Evolutionary conservation across 2,888 invertebrate genomes (phyloP), one percentile per base, ranked within the genome.

Genomic region (Hecatera dysodea): DNA sequence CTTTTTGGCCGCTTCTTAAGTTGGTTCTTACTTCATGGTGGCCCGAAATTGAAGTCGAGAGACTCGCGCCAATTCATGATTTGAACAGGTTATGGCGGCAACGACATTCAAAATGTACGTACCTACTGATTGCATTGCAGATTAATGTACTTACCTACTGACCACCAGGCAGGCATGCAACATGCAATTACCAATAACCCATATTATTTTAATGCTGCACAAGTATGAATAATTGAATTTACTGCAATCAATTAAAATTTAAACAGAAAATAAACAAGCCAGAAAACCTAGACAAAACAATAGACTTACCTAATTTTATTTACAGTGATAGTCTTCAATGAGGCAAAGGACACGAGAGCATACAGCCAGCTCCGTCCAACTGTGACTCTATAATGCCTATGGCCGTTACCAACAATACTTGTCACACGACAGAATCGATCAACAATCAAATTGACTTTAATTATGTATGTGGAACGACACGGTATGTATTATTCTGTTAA

Each of bases 391-490:
- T 86, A 92, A 91, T 93, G 91, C 80, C 82, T 84, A 76, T 75
- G 67, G 57, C 33, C 56, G 64, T 70, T 71, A 62, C 71, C 75
- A 80, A 85, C 84, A 84, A 83, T 81, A 55, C 83, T 76, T 87
- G 85, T 88, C 85, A 87, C 89, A 88, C 66, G 67, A 68, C 72
- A 81, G 88, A 89, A 93, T 93, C 93, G 93, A 94, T 93, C 81
- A 83, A 80, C 81, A 74, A 75, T 86, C 82, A 78, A 80, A 86
- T 84, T 82, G 67, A 72, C 80, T 78, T 66, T 81, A 87, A 87
- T 87, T 84, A 86, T 85, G 67, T 72, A 81, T 46, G 60, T 61
- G 55, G 36, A 59, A 77, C 68, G 29, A 68, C 44, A 75, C 62
- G 66, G 63, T 70, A 64, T 72, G 68, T 27, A 56, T 48, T 46